A percentile compares a stretch with the other conserved stretches of the same genome.
Evolutionary conservation across 2,888 invertebrate genomes (phyloP).

Genomic region (Drosophila lutescens): DNA sequence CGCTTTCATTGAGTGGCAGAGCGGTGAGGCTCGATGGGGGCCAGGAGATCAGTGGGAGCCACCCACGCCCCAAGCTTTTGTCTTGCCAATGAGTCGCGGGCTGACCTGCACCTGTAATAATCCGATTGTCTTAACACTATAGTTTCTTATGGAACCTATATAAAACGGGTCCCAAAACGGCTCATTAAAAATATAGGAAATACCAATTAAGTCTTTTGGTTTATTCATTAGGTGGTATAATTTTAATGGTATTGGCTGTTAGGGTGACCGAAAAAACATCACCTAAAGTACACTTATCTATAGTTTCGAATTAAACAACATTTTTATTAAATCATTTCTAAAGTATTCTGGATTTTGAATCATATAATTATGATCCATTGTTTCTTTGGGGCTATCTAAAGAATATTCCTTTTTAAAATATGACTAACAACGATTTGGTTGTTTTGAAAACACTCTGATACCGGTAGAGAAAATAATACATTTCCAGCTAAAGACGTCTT

Average conservation of each 20-base stretch:
- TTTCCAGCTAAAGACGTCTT: neutral
- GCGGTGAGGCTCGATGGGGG: neutral
- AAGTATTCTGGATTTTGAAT: too few relatives aligned
- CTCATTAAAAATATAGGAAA: neutral
- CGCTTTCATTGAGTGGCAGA: constrained; percentile 54
- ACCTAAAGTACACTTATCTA: too few relatives aligned
- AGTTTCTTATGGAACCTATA: neutral
- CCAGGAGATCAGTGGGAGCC: constrained; percentile 32
- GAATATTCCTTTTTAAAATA: neutral
- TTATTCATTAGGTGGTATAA: too few relatives aligned
- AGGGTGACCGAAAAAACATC: too few relatives aligned
- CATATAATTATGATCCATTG: too few relatives aligned
- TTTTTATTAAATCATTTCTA: too few relatives aligned
- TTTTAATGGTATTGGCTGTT: too few relatives aligned
- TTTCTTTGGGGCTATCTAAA: too few relatives aligned
- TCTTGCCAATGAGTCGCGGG: constrained; percentile 31
- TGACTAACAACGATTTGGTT: neutral
- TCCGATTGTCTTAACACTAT: neutral
- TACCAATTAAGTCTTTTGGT: neutral
- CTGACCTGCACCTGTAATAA: constrained; percentile 30
- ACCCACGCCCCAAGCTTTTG: constrained; percentile 27
- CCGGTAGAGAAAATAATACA: neutral
- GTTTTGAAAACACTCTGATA: neutral
- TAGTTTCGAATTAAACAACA: too few relatives aligned
- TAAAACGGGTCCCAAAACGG: neutral